phyloP scores from a whole-genome alignment of 2,113 vertebrate species.

The Tragulus kanchil region DNA sequence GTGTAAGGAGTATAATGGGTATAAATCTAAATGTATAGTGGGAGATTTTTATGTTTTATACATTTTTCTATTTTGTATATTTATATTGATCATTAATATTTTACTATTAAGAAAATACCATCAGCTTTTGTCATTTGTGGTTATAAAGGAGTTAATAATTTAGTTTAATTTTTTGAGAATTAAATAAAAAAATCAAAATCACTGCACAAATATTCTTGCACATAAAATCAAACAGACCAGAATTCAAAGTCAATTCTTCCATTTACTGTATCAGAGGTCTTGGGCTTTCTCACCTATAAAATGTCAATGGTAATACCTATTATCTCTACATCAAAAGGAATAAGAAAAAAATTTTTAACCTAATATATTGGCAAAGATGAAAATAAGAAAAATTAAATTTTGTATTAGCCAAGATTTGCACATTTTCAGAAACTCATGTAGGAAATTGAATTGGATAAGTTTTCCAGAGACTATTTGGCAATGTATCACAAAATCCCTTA shows the following conservation, averaged over 20 bases:
- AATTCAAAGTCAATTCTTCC: conserved; percentile 2
- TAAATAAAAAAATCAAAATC: conserved; percentile 59
- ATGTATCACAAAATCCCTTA: neutral
- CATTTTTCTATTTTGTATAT: neutral
- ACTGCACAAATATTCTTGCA: conserved; percentile 4
- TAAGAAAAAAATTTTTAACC: neutral
- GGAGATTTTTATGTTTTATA: conserved; percentile 15
- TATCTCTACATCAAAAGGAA: neutral
- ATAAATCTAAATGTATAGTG: conserved; percentile 52
- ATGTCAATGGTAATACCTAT: neutral
- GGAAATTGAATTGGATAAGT: neutral
- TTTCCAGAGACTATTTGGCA: conserved; percentile 29
- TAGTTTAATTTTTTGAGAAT: conserved; percentile 19
- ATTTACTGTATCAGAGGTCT: neutral
- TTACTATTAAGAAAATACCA: neutral
- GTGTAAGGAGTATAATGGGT: neutral
- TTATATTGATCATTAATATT: neutral
- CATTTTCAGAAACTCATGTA: neutral
- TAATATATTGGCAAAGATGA: neutral
- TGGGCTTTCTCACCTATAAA: neutral
- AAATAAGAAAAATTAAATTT: conserved; percentile 40
- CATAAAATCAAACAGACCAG: neutral
- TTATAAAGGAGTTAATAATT: neutral
- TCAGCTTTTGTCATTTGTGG: neutral
- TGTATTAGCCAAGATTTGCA: conserved; percentile 2